Evolutionary conservation across 2,113 vertebrate species (phyloP).

Genomic region (Bettongia penicillata): DNA sequence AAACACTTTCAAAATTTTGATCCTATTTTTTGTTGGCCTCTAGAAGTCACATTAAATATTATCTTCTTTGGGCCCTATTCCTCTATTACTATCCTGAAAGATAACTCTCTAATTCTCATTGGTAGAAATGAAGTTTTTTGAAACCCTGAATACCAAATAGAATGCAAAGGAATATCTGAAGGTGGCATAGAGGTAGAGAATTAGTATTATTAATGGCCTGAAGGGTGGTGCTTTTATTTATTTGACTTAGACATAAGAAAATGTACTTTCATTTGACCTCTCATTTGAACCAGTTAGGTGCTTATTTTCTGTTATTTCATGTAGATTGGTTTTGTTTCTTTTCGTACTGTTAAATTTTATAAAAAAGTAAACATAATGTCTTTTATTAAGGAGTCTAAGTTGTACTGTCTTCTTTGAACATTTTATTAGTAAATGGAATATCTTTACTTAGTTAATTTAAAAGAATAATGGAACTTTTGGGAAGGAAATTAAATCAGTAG

Average conservation of each 20-base stretch:
- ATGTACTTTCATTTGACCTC: neutral
- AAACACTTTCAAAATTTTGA: neutral
- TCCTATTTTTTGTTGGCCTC: neutral
- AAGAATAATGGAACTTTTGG: neutral
- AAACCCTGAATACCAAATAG: neutral
- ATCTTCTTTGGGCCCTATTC: neutral
- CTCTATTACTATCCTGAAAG: neutral
- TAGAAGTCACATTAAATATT: neutral
- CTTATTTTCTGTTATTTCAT: neutral
- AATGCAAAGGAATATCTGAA: neutral
- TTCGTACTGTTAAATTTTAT: neutral
- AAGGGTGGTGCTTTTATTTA: neutral
- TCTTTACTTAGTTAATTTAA: neutral
- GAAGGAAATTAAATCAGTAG: neutral
- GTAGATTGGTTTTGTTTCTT: neutral
- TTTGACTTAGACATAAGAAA: neutral
- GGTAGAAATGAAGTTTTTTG: neutral
- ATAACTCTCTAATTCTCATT: neutral
- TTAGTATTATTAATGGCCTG: neutral
- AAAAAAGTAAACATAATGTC: neutral
- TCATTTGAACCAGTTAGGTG: neutral
- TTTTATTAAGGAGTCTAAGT: neutral
- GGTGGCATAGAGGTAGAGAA: neutral
- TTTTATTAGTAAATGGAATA: neutral
- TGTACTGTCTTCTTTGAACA: neutral